phyloP scores from a whole-genome alignment of 2,113 vertebrate species.

The Bufo bufo region DNA sequence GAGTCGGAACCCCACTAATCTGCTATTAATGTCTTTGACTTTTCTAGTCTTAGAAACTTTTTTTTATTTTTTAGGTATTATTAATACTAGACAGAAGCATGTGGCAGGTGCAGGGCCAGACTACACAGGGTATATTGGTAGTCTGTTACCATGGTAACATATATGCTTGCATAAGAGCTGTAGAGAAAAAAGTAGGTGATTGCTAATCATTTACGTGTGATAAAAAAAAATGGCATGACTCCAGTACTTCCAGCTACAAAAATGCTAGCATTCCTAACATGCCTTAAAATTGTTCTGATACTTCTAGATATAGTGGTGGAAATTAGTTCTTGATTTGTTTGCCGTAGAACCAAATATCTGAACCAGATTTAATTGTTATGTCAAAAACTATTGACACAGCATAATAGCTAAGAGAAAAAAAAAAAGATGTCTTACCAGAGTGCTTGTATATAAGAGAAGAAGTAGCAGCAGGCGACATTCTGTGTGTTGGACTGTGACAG shows the following conservation, averaged over 20 bases:
- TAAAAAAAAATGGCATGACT: not conserved
- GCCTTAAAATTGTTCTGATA: not conserved
- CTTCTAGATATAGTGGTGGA: not conserved
- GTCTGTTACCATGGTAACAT: not conserved
- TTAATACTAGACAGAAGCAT: not conserved
- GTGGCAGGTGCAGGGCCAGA: not conserved
- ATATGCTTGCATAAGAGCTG: not conserved
- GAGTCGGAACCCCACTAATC: too few relatives aligned
- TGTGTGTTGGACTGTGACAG: slow-evolving; percentile 62
- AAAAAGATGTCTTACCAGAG: not conserved
- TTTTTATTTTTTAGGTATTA: too few relatives aligned
- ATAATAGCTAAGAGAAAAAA: not conserved
- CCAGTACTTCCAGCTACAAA: not conserved
- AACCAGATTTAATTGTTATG: not conserved
- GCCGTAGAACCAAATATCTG: not conserved
- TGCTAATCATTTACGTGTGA: not conserved
- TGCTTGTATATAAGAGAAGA: slow-evolving; percentile 4
- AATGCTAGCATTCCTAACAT: too few relatives aligned
- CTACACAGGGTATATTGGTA: not conserved
- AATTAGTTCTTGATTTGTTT: slow-evolving; percentile 17
- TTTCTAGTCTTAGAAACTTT: too few relatives aligned
- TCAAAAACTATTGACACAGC: slow-evolving; percentile 15
- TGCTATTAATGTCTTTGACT: too few relatives aligned
- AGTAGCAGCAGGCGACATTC: not conserved
- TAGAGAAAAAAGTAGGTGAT: not conserved